Conservation (phyloP, 2,888 invertebrate species). For the Mythimna pallens region DNA sequence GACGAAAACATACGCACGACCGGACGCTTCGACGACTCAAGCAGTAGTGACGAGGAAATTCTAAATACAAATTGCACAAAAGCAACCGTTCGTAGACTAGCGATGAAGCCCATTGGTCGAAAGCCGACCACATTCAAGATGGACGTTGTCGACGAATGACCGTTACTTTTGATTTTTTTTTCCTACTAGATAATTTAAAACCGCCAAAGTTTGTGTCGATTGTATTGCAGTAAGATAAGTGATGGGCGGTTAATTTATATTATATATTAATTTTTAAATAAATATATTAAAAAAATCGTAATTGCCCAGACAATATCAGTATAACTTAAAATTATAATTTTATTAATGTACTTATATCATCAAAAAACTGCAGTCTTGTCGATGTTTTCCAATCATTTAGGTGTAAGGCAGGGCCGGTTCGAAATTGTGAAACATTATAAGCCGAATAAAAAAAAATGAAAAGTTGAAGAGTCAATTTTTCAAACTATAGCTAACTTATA, state of each 20-base stretch:
- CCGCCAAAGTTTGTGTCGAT: conserved; percentile 60
- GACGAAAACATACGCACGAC: conserved; percentile 81
- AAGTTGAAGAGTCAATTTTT: background rate
- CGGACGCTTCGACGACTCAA: conserved; percentile 82
- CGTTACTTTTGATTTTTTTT: conserved; percentile 62
- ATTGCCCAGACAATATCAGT: conserved; percentile 38
- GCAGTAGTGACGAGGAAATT: conserved; percentile 87
- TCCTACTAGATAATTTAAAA: conserved; percentile 44
- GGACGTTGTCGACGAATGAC: conserved; percentile 85
- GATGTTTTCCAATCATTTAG: conserved; percentile 31
- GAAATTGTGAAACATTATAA: background rate
- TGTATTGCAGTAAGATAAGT: conserved; percentile 32
- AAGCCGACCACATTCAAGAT: conserved; percentile 83
- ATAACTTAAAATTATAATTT: conserved; percentile 19
- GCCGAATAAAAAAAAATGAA: background rate
- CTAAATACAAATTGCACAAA: conserved; percentile 78
- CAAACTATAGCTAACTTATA: conserved; percentile 4
- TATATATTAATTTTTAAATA: conserved; percentile 21
- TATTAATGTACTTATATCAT: conserved; percentile 18
- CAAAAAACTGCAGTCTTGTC: conserved; percentile 14
- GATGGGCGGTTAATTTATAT: conserved; percentile 44
- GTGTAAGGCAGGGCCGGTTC: conserved; percentile 40
- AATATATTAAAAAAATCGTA: conserved; percentile 1
- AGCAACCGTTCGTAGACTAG: conserved; percentile 79
- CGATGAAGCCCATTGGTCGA: conserved; percentile 84